A percentile compares a stretch with the other conserved stretches of the same genome.
Conservation (phyloP, 2,888 invertebrate genomes). For the Trichopria drosophilae region DNA sequence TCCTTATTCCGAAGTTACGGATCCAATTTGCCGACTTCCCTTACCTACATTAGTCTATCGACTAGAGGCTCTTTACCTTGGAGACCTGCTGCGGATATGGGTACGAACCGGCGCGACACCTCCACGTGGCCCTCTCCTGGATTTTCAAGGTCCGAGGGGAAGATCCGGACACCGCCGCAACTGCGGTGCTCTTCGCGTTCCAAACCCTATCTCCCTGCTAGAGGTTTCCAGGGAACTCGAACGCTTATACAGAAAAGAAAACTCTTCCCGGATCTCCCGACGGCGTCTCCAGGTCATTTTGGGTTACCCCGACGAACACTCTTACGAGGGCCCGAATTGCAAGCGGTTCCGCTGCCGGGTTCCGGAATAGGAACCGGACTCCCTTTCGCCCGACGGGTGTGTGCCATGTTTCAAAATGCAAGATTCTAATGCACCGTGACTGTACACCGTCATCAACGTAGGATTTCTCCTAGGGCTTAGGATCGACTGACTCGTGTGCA, state of each 20-base stretch:
- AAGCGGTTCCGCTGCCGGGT: constrained; percentile 63
- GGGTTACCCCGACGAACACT: constrained; percentile 60
- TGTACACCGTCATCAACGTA: constrained; percentile 56
- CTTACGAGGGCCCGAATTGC: constrained; percentile 59
- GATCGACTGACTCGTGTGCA: constrained; percentile 65
- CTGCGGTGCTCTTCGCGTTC: constrained; percentile 59
- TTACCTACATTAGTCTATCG: constrained; percentile 70
- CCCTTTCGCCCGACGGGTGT: constrained; percentile 62
- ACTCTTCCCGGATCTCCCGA: constrained; percentile 62
- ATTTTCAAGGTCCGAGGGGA: constrained; percentile 63
- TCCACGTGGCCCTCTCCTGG: constrained; percentile 45
- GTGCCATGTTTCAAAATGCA: constrained; percentile 23
- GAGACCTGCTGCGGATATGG: constrained; percentile 63
- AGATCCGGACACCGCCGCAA: constrained; percentile 59
- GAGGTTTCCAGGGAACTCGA: constrained; percentile 61
- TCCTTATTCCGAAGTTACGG: constrained; percentile 70
- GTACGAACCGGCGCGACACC: constrained; percentile 46
- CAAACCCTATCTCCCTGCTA: constrained; percentile 62
- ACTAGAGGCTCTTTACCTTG: constrained; percentile 70
- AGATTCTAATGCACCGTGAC: no score
- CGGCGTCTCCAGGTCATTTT: constrained; percentile 64
- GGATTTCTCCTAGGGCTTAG: constrained; percentile 64
- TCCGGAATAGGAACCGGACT: constrained; percentile 65
- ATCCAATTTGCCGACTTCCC: constrained; percentile 71
- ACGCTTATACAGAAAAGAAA: constrained; percentile 61